These are phyloP conservation scores for Amphiprion clarkii DNA, from an alignment of 2,797 vertebrate genomes.

Conservation along the genomic window DNA sequence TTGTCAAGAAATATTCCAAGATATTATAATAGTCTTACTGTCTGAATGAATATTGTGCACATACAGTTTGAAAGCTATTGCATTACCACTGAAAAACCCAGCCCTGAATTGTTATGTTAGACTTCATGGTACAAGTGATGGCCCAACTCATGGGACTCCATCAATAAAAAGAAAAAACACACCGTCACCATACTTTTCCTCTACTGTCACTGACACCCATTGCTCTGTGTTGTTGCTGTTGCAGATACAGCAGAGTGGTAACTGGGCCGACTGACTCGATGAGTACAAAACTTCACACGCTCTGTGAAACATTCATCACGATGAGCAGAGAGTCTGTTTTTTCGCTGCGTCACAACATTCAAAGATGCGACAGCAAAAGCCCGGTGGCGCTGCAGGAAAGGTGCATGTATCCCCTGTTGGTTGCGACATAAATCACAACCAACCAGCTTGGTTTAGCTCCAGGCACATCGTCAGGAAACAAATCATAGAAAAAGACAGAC, in stretches of 20 bases:
- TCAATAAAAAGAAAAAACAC: neutral
- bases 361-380: slow-evolving; percentile 28
- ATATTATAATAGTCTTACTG: neutral
- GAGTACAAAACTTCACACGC: slow-evolving; percentile 37
- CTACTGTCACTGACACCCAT: too few relatives aligned
- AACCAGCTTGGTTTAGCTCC: slow-evolving; percentile 15
- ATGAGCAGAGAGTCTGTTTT: slow-evolving; percentile 21
- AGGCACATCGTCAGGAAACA: slow-evolving; percentile 29
- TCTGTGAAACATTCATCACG: slow-evolving; percentile 49
- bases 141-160: too few relatives aligned
- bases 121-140: too few relatives aligned
- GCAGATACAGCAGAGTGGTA: slow-evolving; percentile 39
- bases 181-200: neutral
- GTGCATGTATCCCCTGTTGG: slow-evolving; percentile 28
- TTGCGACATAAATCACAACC: slow-evolving; percentile 37
- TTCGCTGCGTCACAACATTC: slow-evolving; percentile 22
- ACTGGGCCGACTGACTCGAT: slow-evolving; percentile 32
- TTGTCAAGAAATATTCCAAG: neutral
- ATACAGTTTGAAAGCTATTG: neutral
- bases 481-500: neutral
- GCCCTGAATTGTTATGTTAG: too few relatives aligned
- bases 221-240: neutral
- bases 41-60: neutral
- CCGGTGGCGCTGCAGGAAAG: slow-evolving; percentile 28
- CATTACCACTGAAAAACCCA: slow-evolving; percentile 69